Base-by-base conservation (phyloP, 2,113 vertebrate species). In the Rhinopithecus roxellana region DNA sequence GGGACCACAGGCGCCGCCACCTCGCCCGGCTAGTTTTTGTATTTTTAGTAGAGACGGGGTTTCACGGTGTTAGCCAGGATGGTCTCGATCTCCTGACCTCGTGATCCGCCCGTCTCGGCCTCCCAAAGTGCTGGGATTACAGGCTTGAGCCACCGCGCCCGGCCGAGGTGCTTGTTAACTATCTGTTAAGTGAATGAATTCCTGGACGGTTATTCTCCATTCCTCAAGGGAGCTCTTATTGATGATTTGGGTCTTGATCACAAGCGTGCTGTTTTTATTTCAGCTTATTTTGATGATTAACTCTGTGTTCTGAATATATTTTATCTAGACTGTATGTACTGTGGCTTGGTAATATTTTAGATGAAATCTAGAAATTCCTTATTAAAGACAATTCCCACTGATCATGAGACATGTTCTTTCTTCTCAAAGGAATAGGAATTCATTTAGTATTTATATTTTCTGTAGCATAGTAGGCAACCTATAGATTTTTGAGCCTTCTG, bases 391-490 rank as follows among this genome's bases (percentile, higher is more conserved):
- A 78, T 92, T 64, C 25, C 32, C 92, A 8, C 50, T 89, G 43
- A 70, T 92, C 23, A 84, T 57, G 81, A 94, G 72, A 59, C 45
- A 6, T 92, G 40, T 78, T 35, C 72, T 91, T 93, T 48, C 27
- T 61, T 25, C 69, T 90, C 38, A 85, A 22, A 94, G 84, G 55
- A 90, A 87, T 67, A 77, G 59, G 35, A 90, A 91, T 91, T 97
- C 18, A 55, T 30, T 80, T 93, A 72, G 35, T 52, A 64, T 88
- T 93, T 82, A 75, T 25, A 57, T 87, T 94, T 97, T 96, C 74
- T 92, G 0, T 90, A 88, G 40, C 40, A 18, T 78, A 40, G 81
- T 92, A 92, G 48, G 38, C 52, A 94, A 8, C 89, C 52, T 89
- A 23, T 86, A 82, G 55, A 25, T 61, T 95, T 95, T 72, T 75